Percentiles rank a stretch among this genome's conserved stretches.
These are phyloP conservation scores for Aegotheles bennettii DNA, from an alignment of 2,113 vertebrate genomes.

Conservation along the genomic window DNA sequence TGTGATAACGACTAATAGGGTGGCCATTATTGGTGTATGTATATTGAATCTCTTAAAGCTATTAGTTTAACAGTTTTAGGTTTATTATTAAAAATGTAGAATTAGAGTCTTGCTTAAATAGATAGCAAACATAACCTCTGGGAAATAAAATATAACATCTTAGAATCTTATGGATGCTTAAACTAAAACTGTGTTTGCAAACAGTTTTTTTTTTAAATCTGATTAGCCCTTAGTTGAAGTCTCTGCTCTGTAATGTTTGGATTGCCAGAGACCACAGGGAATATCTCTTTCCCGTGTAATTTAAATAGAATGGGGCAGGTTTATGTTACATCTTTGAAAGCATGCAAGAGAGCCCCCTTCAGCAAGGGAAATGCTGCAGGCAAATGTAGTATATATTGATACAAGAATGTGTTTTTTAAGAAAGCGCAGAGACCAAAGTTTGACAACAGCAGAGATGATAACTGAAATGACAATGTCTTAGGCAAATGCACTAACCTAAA, in stretches of 20 bases:
- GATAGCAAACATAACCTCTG: neutral
- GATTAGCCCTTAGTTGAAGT: neutral
- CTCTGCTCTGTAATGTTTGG: neutral
- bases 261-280: neutral
- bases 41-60: neutral
- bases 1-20: neutral
- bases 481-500: neutral
- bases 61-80: neutral
- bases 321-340: neutral
- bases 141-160: neutral
- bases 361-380: neutral
- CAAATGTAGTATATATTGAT: neutral
- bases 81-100: constrained; percentile 28
- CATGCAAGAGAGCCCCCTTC: neutral
- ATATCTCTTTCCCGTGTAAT: neutral
- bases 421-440: neutral
- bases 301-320: neutral
- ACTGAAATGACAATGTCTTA: neutral
- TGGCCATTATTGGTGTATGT: neutral
- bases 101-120: neutral
- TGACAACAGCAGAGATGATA: neutral
- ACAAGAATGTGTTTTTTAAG: neutral
- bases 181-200: neutral
- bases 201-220: neutral
- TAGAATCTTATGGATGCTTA: neutral